These are phyloP conservation scores for Tangara arthus DNA, from an alignment of 2,797 vertebrate genomes.

Conservation along the genomic window DNA sequence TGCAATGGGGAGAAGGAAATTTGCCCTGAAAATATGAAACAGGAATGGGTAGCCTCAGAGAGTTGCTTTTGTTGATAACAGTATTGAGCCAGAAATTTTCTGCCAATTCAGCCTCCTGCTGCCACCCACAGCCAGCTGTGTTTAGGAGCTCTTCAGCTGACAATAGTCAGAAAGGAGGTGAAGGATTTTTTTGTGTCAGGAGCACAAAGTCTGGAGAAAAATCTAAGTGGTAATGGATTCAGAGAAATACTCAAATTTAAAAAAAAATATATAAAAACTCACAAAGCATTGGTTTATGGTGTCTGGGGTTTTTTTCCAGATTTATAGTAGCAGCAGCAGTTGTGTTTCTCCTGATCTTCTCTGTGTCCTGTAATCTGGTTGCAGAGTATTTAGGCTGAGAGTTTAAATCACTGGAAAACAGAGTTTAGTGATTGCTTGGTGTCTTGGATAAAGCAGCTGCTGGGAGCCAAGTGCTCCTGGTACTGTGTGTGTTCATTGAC, in stretches of 20 bases:
- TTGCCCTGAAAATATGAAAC: not conserved
- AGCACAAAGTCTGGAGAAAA: not conserved
- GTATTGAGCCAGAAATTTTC: not conserved
- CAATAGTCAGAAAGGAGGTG: not conserved
- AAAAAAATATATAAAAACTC: not conserved
- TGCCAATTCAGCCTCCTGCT: constrained; percentile 50
- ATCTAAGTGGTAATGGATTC: not conserved
- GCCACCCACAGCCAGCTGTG: constrained; percentile 54
- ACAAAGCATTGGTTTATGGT: not conserved
- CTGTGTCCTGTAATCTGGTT: not conserved
- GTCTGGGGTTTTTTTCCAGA: not conserved
- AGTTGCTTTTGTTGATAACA: not conserved
- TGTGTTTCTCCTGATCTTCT: not conserved
- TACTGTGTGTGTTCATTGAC: not conserved
- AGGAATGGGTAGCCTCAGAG: not conserved
- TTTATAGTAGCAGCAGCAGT: not conserved
- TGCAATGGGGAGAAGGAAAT: not conserved
- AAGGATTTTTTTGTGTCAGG: not conserved
- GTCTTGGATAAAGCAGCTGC: not conserved
- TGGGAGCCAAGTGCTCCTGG: not conserved
- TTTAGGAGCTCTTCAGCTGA: not conserved
- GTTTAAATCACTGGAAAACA: not conserved
- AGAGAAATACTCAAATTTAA: not conserved
- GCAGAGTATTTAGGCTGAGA: not conserved
- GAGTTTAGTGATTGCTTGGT: not conserved